Base-by-base conservation (phyloP, 2,888 invertebrate species). In the Drosophila lutescens region DNA sequence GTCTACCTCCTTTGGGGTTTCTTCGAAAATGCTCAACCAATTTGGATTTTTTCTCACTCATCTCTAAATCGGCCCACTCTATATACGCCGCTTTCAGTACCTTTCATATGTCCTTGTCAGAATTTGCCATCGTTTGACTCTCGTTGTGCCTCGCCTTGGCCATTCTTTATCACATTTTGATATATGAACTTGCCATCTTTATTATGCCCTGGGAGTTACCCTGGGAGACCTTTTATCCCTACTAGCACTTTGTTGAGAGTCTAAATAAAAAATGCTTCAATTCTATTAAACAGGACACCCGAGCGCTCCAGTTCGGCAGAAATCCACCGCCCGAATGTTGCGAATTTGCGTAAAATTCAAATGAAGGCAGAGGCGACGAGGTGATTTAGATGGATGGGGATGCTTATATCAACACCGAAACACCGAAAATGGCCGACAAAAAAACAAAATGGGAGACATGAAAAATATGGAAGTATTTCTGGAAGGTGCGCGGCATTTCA, bases 321-420 rank as follows among this genome's bases (percentile, higher is more conserved):
- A 51, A 17, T 41, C 17, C 40, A 26, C 34, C 17, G 41, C 4
- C 30, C 13, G 23, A 72, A 65, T 57, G 72, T 72, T 38, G 54
- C 55, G 60, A 68, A 77, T 78, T 84, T 80, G 69, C 79, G 72
- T 80, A 75, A 84, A 84, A 75, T 77, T 83, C 62, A 72, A 74
- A 80, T 84, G 67, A 77, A 77, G 69, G 49, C 53, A 20, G 55
- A 63, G 72, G 63, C 50, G 47, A 44, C 30, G 40, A 32, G 51
- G 61, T 62, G 67, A 70, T 70, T 69, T 60, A 67, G 76, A 66
- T 72, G 73, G 44, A 72, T 71, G 66, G 49, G 60, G 44, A 67
- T 69, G 69, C 58, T 57, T 63, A 54, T 46, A 69, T 67, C 61
- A 65, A 70, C 75, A 56, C 50, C 26, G 26, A 47, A 65, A 70